Base-by-base conservation (phyloP, 2,797 vertebrate species). In the Lepilemur ruficaudatus region DNA sequence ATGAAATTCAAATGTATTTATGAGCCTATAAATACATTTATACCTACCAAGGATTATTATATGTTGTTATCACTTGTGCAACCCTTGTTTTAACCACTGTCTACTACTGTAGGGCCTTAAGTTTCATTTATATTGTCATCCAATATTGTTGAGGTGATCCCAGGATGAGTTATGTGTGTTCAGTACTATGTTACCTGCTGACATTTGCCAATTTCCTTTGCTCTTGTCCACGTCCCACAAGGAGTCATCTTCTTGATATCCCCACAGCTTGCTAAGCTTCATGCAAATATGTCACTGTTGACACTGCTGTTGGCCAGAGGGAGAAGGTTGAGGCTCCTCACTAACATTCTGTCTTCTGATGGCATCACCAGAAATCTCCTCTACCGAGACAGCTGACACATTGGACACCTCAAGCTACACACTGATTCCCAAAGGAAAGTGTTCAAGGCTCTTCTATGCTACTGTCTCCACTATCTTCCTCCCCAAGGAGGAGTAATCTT, bases 1-100 rank as follows among this genome's bases (percentile, higher is more conserved):
- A 82, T 50, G 32, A 65, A 88, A 88, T 91, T 41, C 43, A 78
- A 91, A 57, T 23, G 43, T 57, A 84, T 69, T 93, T 32, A 65
- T 83, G 35, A 50, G 25, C 61, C 35, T 28, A 72, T 69, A 48
- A 84, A 76, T 61, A 63, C 25, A 38, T 72, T 43, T 35, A 12
- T 50, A 12, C 28, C n/a, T 70, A 81, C n/a, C 17, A 38, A 70
- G 25, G 28, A 50, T 78, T 91, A 50, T 20, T 59, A 32, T 80
- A n/a, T 41, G 20, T 65, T 8, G 79, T 69, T 57, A 2, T 65
- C 63, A 70, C 6, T 76, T 81, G 18, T 70, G 11, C 13, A 76
- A 55, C 25, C 7, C 76, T 83, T 30, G 43, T 65, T 94, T 88
- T 46, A 78, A 63, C 7, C 48, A 20, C 14, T 52, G 23, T 41